Evolutionary conservation across 2,113 vertebrate genomes (phyloP), one percentile per base, ranked within the genome.

Genomic region (Etheostoma cragini): DNA sequence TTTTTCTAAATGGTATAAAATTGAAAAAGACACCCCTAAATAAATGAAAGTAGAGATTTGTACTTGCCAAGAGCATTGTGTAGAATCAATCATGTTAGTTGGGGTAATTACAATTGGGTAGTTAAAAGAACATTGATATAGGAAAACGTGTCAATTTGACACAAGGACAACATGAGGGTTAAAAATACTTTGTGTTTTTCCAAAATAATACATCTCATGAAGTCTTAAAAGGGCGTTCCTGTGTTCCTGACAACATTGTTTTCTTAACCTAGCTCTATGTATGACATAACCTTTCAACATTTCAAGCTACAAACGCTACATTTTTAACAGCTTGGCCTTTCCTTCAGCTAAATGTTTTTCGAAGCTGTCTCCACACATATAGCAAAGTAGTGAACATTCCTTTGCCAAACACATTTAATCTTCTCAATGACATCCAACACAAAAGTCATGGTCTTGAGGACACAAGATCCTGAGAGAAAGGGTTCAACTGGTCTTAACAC

Each of bases 401-500:
- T 81, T 64, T 67, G 54, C 69, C 80, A 86, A 89, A 91, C 75
- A 74, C 79, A 67, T 89, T 92, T 88, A 77, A 92, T 90, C 83
- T 86, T 75, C 64, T 84, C 76, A 68, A 50, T 85, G 86, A 90
- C 82, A 85, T 61, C 63, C 64, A 78, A 82, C 60, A 62, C 68
- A 87, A 67, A 86, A 89, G 62, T 47, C 42, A n/a, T 19, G 17
- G 71, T 80, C 56, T 49, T 64, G n/a, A 57, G 67, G 74, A 78
- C 76, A 66, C 19, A 1, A 72, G 57, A 81, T 73, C 74, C 78
- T 70, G 71, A 83, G 85, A 87, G 80, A 84, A 84, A 89, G 73
- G 57, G 78, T 85, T 88, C 83, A 88, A 92, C 86, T 80, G 65
- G 76, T 86, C 68, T 82, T 92, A 84, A 93, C 78, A 92, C 56